Conservation (phyloP, 2,888 invertebrate species). For the Stegana nigrithorax region DNA sequence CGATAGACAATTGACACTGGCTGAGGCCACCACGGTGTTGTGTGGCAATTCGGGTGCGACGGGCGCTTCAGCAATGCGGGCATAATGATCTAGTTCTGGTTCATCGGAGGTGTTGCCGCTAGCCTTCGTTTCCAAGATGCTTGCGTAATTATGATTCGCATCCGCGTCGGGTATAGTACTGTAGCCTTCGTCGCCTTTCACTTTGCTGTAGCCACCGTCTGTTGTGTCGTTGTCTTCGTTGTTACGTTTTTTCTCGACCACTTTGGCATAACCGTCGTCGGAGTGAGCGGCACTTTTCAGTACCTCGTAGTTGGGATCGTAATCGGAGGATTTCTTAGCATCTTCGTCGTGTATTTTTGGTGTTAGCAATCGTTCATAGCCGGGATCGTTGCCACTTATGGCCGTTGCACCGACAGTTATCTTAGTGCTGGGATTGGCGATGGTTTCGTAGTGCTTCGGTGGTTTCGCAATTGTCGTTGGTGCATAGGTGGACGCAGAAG, state of each 20-base stretch:
- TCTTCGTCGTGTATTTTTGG: slow-evolving; percentile 41
- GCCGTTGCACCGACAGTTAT: neutral
- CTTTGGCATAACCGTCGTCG: slow-evolving; percentile 68
- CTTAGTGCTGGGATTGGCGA: slow-evolving; percentile 49
- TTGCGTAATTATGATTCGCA: slow-evolving; percentile 65
- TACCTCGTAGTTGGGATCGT: slow-evolving; percentile 86
- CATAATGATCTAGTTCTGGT: slow-evolving; percentile 57
- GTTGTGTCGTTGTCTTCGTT: slow-evolving; percentile 47
- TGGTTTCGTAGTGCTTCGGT: slow-evolving; percentile 60
- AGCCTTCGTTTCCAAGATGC: slow-evolving; percentile 63
- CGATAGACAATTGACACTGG: slow-evolving; percentile 30
- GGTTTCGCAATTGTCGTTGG: slow-evolving; percentile 27
- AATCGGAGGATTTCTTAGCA: slow-evolving; percentile 70
- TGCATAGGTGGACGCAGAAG: slow-evolving; percentile 31
- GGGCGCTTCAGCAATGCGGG: slow-evolving; percentile 51
- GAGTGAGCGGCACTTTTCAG: slow-evolving; percentile 69
- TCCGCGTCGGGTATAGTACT: slow-evolving; percentile 64
- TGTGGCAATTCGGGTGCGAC: slow-evolving; percentile 17
- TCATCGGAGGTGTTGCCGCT: slow-evolving; percentile 10
- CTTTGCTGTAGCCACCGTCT: slow-evolving; percentile 62
- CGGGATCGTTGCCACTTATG: slow-evolving; percentile 75
- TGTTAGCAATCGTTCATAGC: slow-evolving; percentile 76
- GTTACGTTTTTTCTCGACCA: slow-evolving; percentile 61
- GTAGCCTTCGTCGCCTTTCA: slow-evolving; percentile 59
- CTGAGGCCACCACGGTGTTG: slow-evolving; percentile 20